These are phyloP conservation scores for Limnothrissa miodon DNA, from an alignment of 2,113 vertebrate genomes.

Conservation along the genomic window DNA sequence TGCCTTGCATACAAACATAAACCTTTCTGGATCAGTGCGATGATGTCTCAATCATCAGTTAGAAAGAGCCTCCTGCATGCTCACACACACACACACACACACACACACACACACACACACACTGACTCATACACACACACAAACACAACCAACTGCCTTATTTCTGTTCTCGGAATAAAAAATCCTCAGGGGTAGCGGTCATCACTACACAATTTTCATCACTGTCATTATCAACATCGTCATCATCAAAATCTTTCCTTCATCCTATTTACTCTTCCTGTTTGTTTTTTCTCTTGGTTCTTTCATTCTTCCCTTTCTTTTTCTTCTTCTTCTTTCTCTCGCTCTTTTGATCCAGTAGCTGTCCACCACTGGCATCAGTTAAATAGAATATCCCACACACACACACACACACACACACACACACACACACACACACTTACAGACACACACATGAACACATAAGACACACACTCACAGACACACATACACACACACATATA, in stretches of 20 bases:
- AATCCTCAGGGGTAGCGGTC: slow-evolving; percentile 23
- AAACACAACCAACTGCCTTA: slow-evolving; percentile 28
- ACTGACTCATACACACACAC: too few relatives aligned
- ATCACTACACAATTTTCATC: too few relatives aligned
- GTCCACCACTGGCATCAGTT: not conserved
- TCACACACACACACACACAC: too few relatives aligned
- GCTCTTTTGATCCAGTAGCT: not conserved
- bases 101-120: too few relatives aligned
- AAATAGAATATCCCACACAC: not conserved
- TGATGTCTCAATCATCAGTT: too few relatives aligned
- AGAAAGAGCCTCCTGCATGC: too few relatives aligned
- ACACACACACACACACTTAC: not conserved
- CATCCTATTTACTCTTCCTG: not conserved
- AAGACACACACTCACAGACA: not conserved
- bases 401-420: not conserved
- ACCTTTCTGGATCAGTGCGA: too few relatives aligned
- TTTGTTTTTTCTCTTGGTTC: not conserved
- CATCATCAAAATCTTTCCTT: not conserved
- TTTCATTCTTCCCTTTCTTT: not conserved
- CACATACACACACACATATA: not conserved
- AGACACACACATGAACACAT: not conserved
- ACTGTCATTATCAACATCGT: not conserved
- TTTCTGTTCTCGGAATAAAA: slow-evolving; percentile 49
- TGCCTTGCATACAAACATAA: too few relatives aligned
- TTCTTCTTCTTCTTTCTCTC: not conserved